Evolutionary conservation across 2,797 vertebrate species (phyloP), one percentile per base, ranked within the genome.

Genomic region (Craterocephalus amniculus): DNA sequence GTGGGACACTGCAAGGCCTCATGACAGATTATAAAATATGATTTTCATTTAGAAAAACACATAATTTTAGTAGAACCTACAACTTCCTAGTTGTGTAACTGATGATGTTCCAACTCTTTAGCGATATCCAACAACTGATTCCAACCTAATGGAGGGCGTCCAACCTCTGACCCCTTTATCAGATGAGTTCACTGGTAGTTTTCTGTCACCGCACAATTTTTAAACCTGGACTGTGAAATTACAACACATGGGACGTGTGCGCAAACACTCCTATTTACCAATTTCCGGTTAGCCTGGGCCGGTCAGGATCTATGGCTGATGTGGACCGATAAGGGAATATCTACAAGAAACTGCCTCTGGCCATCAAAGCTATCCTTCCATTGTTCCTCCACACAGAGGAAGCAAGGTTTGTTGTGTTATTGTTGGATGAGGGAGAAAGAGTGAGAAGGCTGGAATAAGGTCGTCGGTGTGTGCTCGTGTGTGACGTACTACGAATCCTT

Each of bases 311-410:
- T 78, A 72, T 84, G 61, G 79, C 76, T 72, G 80, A 76, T 79
- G 67, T 80, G 79, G 66, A 27, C 81, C 36, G 88, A 91, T 89
- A 87, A 88, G 83, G 67, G 74, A 79, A 67, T 67, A 81, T 71
- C 83, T 90, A 69, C 84, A 81, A 82, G 83, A 92, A 88, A 89
- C 84, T 69, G 74, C 63, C 88, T 83, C 78, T 87, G 76, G 75
- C 81, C 92, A 93, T 94, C 94, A 95, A 95, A 95, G 94, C 88
- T 88, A 91, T 94, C 89, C 93, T 91, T 76, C 92, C 64, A 95
- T 95, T 95, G 94, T 95, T 94, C 89, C 64, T 77, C 61, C 79
- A 67, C 22, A 40, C 79, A 85, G 87, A 94, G 94, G 93, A 95
- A 93, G 84, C 85, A 75, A 88, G 92, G 86, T 81, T 83, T 91